These are phyloP conservation scores for Diarsia dahlii DNA, from an alignment of 2,888 invertebrate genomes.

Conservation along the genomic window DNA sequence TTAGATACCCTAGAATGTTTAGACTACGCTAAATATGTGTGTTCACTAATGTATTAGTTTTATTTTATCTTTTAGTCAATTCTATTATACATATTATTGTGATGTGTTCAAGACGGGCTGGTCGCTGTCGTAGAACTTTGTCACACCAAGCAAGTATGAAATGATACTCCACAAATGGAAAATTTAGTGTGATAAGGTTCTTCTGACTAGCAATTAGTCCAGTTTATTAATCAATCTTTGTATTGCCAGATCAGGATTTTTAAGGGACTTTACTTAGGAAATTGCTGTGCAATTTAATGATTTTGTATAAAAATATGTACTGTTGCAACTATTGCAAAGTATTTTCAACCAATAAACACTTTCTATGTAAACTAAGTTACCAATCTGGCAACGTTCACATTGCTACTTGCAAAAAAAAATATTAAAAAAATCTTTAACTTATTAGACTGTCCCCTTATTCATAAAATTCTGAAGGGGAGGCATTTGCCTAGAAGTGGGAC, in stretches of 20 bases:
- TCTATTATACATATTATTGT: constrained; percentile 50
- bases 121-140: constrained; percentile 1
- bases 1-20: constrained; percentile 63
- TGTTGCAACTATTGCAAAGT: constrained; percentile 16
- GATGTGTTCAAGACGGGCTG: constrained; percentile 9
- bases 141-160: not conserved
- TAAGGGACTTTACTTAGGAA: constrained; percentile 19
- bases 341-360: constrained; percentile 2
- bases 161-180: not conserved
- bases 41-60: constrained; percentile 63
- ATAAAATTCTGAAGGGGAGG: not conserved
- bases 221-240: constrained; percentile 16
- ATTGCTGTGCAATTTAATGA: constrained; percentile 12
- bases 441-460: not conserved
- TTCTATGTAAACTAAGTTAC: not conserved
- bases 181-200: not conserved
- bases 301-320: constrained; percentile 19
- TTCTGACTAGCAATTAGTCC: not conserved
- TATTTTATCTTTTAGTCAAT: constrained; percentile 55
- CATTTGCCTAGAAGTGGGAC: not conserved
- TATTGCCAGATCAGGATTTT: constrained; percentile 33
- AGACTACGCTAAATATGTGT: constrained; percentile 62
- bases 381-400: not conserved
- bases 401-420: not conserved
- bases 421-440: not conserved